These are phyloP conservation scores for Nettapus auritus DNA, from an alignment of 2,113 vertebrate genomes.

Conservation along the genomic window DNA sequence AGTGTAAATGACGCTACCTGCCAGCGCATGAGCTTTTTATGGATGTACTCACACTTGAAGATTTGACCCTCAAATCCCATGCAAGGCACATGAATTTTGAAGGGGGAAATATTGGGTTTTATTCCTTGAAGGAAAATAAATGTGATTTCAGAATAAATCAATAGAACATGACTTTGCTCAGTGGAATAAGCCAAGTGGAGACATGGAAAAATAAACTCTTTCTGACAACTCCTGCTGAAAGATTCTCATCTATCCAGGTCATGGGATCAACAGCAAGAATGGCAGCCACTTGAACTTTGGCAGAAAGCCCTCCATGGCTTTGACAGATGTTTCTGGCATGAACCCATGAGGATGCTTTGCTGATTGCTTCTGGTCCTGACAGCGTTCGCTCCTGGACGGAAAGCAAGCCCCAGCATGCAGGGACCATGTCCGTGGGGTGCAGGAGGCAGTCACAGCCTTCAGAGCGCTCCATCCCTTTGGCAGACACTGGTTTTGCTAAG, in stretches of 20 bases:
- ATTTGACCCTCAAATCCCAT: not conserved
- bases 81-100: not conserved
- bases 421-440: not conserved
- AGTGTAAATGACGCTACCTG: not conserved
- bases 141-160: slow-evolving; percentile 49
- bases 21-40: not conserved
- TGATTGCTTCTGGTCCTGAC: not conserved
- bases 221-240: slow-evolving; percentile 52
- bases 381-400: not conserved
- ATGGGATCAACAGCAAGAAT: slow-evolving; percentile 15
- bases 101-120: not conserved
- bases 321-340: slow-evolving; percentile 39
- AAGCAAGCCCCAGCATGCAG: fast-evolving
- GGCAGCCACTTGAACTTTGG: slow-evolving; percentile 51
- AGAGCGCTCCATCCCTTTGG: not conserved
- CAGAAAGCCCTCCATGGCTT: not conserved
- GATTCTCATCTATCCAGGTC: slow-evolving; percentile 34
- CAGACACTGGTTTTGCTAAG: not conserved
- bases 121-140: slow-evolving; percentile 22
- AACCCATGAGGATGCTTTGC: not conserved
- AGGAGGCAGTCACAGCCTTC: not conserved
- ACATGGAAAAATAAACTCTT: slow-evolving; percentile 48
- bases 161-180: not conserved
- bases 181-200: slow-evolving; percentile 34
- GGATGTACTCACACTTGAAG: not conserved